A percentile compares a stretch with the other conserved stretches of the same genome.
phyloP scores from a whole-genome alignment of 2,113 vertebrate species.

The Syrrhaptes paradoxus region DNA sequence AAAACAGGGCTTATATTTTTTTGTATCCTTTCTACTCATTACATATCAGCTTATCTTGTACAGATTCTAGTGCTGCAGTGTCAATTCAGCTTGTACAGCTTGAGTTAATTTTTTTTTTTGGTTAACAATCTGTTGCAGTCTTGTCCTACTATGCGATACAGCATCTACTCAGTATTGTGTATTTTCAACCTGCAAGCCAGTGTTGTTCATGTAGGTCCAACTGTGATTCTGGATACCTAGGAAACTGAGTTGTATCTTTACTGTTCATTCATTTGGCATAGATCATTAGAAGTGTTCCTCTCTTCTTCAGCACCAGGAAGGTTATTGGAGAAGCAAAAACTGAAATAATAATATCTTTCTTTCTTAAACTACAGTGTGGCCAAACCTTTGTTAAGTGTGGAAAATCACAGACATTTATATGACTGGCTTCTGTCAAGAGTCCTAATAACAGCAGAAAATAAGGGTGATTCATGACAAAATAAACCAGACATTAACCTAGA shows the following conservation, averaged over 20 bases:
- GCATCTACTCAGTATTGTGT: not conserved
- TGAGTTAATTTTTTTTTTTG: not conserved
- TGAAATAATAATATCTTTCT: not conserved
- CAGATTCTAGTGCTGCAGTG: not conserved
- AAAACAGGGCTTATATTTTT: not conserved
- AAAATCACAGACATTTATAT: not conserved
- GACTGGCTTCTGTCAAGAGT: not conserved
- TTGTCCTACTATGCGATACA: not conserved
- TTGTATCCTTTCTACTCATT: not conserved
- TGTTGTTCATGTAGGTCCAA: not conserved
- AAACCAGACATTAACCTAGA: not conserved
- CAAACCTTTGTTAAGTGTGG: not conserved
- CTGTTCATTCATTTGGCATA: not conserved
- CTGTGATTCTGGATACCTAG: not conserved
- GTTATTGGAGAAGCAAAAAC: not conserved
- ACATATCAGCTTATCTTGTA: not conserved
- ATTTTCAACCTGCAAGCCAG: not conserved
- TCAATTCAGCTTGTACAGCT: not conserved
- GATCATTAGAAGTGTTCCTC: not conserved
- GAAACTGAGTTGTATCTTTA: not conserved
- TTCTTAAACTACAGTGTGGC: not conserved
- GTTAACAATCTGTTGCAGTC: not conserved
- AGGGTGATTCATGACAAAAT: not conserved
- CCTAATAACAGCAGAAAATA: not conserved
- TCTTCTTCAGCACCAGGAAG: not conserved